Evolutionary conservation across 2,888 invertebrate genomes (phyloP).

Genomic region (Scaptomyza flava): DNA sequence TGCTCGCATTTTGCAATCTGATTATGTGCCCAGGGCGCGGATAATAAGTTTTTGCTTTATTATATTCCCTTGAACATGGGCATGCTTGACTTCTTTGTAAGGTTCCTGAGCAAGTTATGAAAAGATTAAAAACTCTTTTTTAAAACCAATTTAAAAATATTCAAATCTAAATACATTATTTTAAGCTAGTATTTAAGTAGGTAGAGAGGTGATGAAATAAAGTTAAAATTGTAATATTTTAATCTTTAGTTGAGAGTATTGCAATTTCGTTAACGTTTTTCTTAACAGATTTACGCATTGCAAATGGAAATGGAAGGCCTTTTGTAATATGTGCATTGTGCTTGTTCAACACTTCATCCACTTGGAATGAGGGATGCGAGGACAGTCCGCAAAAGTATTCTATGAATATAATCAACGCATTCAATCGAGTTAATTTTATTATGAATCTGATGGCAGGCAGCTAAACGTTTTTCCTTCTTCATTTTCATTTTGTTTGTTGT

Average conservation of each 20-base stretch:
- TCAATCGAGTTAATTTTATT: slow-evolving; percentile 78
- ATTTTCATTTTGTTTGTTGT: slow-evolving; percentile 10
- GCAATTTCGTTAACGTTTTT: slow-evolving; percentile 1
- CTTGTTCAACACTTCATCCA: slow-evolving; percentile 5
- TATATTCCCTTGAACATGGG: slow-evolving; percentile 29
- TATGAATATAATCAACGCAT: slow-evolving; percentile 79
- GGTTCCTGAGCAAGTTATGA: background rate
- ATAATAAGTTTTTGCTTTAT: slow-evolving; percentile 62
- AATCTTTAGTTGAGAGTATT: slow-evolving; percentile 28
- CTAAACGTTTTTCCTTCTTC: slow-evolving; percentile 53
- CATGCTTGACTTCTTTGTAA: background rate
- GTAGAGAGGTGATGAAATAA: too few relatives aligned
- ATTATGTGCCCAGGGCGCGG: slow-evolving; percentile 60
- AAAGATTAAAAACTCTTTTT: background rate
- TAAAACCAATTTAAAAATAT: background rate
- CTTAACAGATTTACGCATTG: slow-evolving; percentile 51
- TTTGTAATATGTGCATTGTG: slow-evolving; percentile 18
- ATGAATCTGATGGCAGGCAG: slow-evolving; percentile 66
- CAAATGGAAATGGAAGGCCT: slow-evolving; percentile 19
- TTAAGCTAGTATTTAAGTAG: background rate
- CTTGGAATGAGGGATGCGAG: background rate
- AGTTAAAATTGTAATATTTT: background rate
- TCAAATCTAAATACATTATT: background rate
- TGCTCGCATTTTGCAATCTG: slow-evolving; percentile 64
- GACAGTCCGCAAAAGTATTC: slow-evolving; percentile 59